Base-by-base conservation (phyloP, 2,888 invertebrate genomes). In the Cephus pygmeus region DNA sequence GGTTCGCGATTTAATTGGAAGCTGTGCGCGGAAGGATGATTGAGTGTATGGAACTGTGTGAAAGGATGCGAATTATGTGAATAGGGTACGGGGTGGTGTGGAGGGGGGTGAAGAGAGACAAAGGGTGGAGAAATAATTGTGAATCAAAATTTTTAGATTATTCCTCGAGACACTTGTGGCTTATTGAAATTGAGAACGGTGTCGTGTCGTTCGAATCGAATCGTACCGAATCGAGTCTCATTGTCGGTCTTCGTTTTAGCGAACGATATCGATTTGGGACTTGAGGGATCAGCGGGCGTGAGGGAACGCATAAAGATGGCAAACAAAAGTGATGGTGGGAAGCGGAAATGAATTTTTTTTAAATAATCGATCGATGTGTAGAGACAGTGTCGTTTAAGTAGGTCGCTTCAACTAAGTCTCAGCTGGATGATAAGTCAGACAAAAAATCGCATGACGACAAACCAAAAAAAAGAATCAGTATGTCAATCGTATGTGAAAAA, bases 321-420 rank as follows among this genome's bases (percentile, higher is more conserved):
- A 74, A 82, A 79, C 75, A 76, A 78, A 76, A 73, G 23, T 30
- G 79, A 79, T 76, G 79, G 23, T 23, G 56, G 23, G 56, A 56
- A 56, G 12, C 71, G 71, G 71, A 34, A 33, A 71, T 31, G 79
- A 82, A 84, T 81, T 84, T 83, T 82, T 81, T 35, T 35, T 35
- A 86, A 85, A 82, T 87, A 88, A 89, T 87, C 86, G 86, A 88
- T 88, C 85, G 86, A 89, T 89, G 89, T 89, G 89, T 88, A 89
- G 88, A 85, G 36, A 86, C 86, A 88, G 86, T 88, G 88, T 88
- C 86, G 84, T 88, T 87, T 85, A 88, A 88, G 86, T 89, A 88
- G 87, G 82, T 88, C 85, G 89, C 89, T 89, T 89, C 86, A 86
- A 86, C 87, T 69, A 80, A 79, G 81, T 68, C 77, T 80, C 83